Evolutionary conservation across 2,797 vertebrate species (phyloP).

Genomic region (Apogon talboti): DNA sequence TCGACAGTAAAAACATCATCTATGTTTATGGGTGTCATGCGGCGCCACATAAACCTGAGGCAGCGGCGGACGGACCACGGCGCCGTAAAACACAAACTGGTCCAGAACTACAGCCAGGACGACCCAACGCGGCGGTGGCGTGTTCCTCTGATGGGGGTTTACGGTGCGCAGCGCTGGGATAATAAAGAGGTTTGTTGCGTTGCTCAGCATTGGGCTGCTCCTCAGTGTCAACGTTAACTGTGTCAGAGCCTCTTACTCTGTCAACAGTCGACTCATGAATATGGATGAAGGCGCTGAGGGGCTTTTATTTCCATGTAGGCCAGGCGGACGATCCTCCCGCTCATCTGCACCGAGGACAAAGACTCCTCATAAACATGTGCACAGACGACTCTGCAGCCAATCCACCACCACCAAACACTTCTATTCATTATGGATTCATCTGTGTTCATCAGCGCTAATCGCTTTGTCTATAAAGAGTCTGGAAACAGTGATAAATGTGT

Average conservation of each 20-base stretch:
- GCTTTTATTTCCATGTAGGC: constrained; percentile 18
- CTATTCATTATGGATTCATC: too few relatives aligned
- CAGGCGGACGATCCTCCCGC: constrained; percentile 9
- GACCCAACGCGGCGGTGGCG: too few relatives aligned
- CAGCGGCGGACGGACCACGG: too few relatives aligned
- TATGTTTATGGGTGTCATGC: too few relatives aligned
- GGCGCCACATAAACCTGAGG: too few relatives aligned
- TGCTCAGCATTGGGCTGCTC: constrained; percentile 26
- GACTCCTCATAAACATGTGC: neutral
- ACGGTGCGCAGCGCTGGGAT: constrained; percentile 8
- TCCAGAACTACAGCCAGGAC: too few relatives aligned
- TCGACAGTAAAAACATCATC: too few relatives aligned
- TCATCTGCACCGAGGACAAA: neutral
- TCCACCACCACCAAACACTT: neutral
- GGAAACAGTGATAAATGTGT: neutral
- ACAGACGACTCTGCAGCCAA: neutral
- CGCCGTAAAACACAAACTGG: too few relatives aligned
- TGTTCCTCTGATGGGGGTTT: neutral
- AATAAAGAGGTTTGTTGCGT: constrained; percentile 34
- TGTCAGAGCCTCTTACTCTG: constrained; percentile 31
- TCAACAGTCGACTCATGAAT: constrained; percentile 22
- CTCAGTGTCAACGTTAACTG: constrained; percentile 27
- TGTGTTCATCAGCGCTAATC: neutral
- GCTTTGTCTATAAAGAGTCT: neutral
- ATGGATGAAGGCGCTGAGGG: constrained; percentile 15